Conservation (phyloP, 2,888 invertebrate species). For the Chironomus tentans region DNA sequence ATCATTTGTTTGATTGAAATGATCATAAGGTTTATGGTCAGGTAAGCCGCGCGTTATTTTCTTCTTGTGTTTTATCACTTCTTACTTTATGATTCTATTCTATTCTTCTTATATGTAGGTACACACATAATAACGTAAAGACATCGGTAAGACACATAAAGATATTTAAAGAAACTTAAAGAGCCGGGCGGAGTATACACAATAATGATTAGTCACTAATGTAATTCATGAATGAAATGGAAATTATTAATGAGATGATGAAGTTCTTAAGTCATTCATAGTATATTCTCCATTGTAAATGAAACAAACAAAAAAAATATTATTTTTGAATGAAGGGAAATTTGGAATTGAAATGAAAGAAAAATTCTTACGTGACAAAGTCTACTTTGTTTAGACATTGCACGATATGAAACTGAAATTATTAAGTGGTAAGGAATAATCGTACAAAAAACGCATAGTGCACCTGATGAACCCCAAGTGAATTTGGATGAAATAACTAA, state of each 20-base stretch:
- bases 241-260: neutral
- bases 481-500: neutral
- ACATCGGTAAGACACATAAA: neutral
- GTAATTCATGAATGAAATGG: constrained; percentile 8
- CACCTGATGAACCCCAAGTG: neutral
- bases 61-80: constrained; percentile 6
- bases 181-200: neutral
- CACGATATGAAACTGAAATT: neutral
- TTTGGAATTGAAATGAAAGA: neutral
- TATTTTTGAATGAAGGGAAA: no score
- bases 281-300: neutral
- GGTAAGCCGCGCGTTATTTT: constrained; percentile 6
- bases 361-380: neutral
- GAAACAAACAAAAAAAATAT: no score
- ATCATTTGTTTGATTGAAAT: constrained; percentile 25
- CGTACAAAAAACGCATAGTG: neutral
- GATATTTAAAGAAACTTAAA: neutral
- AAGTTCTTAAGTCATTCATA: neutral
- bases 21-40: constrained; percentile 18
- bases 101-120: neutral
- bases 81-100: neutral
- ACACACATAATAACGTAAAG: no score
- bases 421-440: neutral
- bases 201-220: constrained; percentile 11
- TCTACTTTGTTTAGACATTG: neutral